These are phyloP conservation scores for Phylloscopus whistleri DNA, from an alignment of 2,113 vertebrate species.

Conservation along the genomic window DNA sequence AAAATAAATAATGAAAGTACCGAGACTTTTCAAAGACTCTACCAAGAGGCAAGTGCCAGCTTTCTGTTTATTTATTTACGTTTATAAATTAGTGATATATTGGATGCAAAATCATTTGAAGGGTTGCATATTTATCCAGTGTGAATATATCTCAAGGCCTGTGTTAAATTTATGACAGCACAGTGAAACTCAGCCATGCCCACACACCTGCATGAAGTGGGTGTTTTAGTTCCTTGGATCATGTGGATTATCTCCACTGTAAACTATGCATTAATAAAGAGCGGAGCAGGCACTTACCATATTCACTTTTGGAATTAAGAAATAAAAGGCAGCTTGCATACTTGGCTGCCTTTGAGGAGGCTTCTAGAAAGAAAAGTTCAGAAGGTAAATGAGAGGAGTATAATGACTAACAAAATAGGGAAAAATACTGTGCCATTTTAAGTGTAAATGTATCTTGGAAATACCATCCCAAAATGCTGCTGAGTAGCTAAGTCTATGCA, in stretches of 20 bases:
- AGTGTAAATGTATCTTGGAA: not conserved
- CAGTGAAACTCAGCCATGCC: conserved; percentile 1
- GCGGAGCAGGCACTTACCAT: not conserved
- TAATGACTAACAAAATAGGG: not conserved
- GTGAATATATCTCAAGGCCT: not conserved
- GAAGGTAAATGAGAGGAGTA: not conserved
- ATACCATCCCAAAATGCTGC: not conserved
- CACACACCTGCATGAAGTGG: conserved; percentile 34
- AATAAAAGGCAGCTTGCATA: not conserved
- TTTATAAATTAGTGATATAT: conserved; percentile 7
- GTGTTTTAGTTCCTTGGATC: not conserved
- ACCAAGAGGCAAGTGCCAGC: not conserved
- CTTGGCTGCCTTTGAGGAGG: not conserved
- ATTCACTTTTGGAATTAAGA: not conserved
- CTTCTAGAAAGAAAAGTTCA: not conserved
- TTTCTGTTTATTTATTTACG: conserved; percentile 2
- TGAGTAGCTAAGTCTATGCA: not conserved
- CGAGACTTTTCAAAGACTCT: not conserved
- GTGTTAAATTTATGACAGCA: conserved; percentile 7
- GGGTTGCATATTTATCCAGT: not conserved
- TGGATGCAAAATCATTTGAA: not conserved
- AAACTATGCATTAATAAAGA: conserved; percentile 7
- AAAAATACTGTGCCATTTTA: not conserved
- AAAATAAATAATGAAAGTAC: not conserved
- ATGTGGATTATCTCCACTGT: conserved; percentile 1